Percentiles rank a stretch among this genome's conserved stretches.
Evolutionary conservation across 2,888 invertebrate species (phyloP).

Genomic region (Andrena fulva): DNA sequence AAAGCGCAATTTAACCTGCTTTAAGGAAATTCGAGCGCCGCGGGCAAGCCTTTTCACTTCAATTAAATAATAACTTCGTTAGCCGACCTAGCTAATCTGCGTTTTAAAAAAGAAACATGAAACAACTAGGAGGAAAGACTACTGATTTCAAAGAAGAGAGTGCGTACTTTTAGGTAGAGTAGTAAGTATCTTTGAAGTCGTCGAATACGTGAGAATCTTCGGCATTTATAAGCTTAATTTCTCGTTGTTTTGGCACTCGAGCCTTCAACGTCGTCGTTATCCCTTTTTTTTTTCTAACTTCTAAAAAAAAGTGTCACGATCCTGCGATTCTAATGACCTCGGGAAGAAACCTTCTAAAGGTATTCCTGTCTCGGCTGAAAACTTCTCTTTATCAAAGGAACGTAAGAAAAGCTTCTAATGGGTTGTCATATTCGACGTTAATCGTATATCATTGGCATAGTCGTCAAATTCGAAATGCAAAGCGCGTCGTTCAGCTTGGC

Average conservation of each 20-base stretch:
- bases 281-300: slow-evolving; percentile 17
- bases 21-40: slow-evolving; percentile 52
- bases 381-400: slow-evolving; percentile 5
- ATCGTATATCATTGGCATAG: slow-evolving; percentile 15
- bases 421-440: slow-evolving; percentile 8
- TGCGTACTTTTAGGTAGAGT: slow-evolving; percentile 67
- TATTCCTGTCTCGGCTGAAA: neutral
- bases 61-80: slow-evolving; percentile 76
- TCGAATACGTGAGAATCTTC: slow-evolving; percentile 69
- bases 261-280: slow-evolving; percentile 43
- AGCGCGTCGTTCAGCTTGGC: slow-evolving; percentile 20
- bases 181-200: slow-evolving; percentile 68
- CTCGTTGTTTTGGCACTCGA: slow-evolving; percentile 60
- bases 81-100: slow-evolving; percentile 74
- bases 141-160: slow-evolving; percentile 71
- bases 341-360: slow-evolving; percentile 2
- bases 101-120: slow-evolving; percentile 68
- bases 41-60: slow-evolving; percentile 66
- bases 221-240: slow-evolving; percentile 39
- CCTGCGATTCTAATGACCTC: slow-evolving; percentile 2
- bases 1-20: slow-evolving; percentile 55
- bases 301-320: slow-evolving; percentile 19
- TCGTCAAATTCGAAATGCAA: slow-evolving; percentile 35
- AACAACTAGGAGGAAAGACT: slow-evolving; percentile 72
- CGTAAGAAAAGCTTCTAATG: neutral